Conservation (phyloP, 2,888 invertebrate species). For the Gisinianus flammeolus region DNA sequence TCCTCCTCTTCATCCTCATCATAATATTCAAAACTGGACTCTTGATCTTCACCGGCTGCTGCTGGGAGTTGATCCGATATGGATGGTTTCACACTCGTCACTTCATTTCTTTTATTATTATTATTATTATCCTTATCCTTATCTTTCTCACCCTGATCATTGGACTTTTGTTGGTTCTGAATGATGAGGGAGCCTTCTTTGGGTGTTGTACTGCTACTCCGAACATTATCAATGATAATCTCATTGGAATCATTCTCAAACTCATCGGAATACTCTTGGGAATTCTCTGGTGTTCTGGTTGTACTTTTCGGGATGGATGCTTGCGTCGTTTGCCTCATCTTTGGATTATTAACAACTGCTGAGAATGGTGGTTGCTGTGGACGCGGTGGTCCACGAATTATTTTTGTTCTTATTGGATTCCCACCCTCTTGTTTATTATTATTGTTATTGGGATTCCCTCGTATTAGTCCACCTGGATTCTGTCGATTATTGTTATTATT, state of each 20-base stretch:
- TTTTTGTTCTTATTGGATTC: constrained; percentile 21
- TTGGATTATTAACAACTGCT: background rate
- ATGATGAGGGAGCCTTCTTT: constrained; percentile 16
- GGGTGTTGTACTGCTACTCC: constrained; percentile 30
- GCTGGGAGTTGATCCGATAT: constrained; percentile 1
- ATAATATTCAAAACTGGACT: constrained; percentile 42
- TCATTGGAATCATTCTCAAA: constrained; percentile 32
- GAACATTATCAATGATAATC: constrained; percentile 30
- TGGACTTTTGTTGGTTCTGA: constrained; percentile 35
- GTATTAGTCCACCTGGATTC: background rate
- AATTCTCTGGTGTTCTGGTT: background rate
- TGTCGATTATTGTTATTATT: background rate
- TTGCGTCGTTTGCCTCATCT: background rate
- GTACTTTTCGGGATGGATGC: background rate
- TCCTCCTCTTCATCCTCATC: constrained; percentile 47
- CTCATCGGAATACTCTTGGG: constrained; percentile 25
- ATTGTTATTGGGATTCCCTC: background rate
- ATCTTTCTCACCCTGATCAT: background rate
- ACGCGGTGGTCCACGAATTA: constrained; percentile 23
- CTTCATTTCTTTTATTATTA: background rate
- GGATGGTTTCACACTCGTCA: background rate
- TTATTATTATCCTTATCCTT: background rate
- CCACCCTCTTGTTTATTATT: background rate
- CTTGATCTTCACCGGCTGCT: background rate
- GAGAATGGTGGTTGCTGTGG: background rate